phyloP scores from a whole-genome alignment of 1,140 invertebrate genomes.

The Aphis craccivora region DNA sequence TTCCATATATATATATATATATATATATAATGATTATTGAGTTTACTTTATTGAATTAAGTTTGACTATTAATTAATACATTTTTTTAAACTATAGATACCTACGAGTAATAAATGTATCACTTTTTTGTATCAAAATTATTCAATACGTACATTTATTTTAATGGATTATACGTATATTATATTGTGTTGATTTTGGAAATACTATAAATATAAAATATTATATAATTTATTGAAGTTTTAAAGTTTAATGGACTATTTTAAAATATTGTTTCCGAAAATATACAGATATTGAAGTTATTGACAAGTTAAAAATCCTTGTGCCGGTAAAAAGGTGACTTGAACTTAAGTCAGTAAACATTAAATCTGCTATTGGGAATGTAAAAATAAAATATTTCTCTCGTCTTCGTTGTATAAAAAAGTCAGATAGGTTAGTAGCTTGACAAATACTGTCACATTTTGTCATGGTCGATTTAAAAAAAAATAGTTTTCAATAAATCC shows the following conservation, averaged over 20 bases:
- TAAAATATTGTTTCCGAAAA: background rate
- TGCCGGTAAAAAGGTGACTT: background rate
- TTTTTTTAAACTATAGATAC: no score
- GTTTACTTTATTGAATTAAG: no score
- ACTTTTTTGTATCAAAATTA: no score
- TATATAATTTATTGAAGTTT: background rate
- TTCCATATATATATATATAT: no score
- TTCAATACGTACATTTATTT: background rate
- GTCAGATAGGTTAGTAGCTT: background rate
- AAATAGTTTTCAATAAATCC: background rate
- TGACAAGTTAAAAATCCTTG: background rate
- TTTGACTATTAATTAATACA: no score
- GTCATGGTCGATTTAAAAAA: constrained; percentile 8
- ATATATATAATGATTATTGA: no score
- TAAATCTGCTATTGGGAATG: background rate
- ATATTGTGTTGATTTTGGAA: background rate
- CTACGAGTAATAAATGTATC: no score
- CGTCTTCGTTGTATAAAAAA: background rate
- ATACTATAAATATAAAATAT: background rate
- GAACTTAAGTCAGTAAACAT: background rate
- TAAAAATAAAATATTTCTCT: background rate
- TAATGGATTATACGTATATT: background rate
- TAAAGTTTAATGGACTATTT: background rate
- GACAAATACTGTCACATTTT: constrained; percentile 5
- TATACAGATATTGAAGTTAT: background rate